Evolutionary conservation across 1,140 invertebrate genomes (phyloP).

Genomic region (Capitella teleta): DNA sequence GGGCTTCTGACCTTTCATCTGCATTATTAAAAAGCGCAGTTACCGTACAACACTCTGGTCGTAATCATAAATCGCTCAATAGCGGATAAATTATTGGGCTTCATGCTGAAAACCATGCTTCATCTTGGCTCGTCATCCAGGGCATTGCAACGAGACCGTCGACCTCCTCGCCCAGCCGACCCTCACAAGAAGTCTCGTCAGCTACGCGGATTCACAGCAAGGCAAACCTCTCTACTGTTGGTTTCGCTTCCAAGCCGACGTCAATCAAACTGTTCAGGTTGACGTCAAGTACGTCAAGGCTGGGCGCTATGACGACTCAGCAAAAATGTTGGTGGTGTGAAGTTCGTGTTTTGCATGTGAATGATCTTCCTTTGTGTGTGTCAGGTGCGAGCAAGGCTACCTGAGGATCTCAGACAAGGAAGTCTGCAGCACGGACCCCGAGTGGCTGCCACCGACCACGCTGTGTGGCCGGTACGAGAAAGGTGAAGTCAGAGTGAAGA

Average conservation of each 20-base stretch:
- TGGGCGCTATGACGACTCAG: neutral
- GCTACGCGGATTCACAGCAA: neutral
- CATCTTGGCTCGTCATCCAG: too few relatives aligned
- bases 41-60: too few relatives aligned
- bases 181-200: too few relatives aligned
- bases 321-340: too few relatives aligned
- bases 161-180: too few relatives aligned
- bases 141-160: too few relatives aligned
- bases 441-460: conserved; percentile 1
- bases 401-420: neutral
- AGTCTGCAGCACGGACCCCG: neutral
- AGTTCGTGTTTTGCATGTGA: too few relatives aligned
- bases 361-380: neutral
- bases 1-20: too few relatives aligned
- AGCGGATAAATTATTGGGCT: too few relatives aligned
- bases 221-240: neutral
- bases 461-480: neutral
- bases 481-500: neutral
- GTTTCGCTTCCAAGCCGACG: neutral
- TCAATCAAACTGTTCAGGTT: neutral
- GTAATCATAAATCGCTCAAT: too few relatives aligned
- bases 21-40: too few relatives aligned
- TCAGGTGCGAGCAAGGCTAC: neutral
- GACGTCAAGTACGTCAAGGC: neutral
- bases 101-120: too few relatives aligned